Conservation (phyloP, 1,140 invertebrate genomes). For the Cyclina sinensis region DNA sequence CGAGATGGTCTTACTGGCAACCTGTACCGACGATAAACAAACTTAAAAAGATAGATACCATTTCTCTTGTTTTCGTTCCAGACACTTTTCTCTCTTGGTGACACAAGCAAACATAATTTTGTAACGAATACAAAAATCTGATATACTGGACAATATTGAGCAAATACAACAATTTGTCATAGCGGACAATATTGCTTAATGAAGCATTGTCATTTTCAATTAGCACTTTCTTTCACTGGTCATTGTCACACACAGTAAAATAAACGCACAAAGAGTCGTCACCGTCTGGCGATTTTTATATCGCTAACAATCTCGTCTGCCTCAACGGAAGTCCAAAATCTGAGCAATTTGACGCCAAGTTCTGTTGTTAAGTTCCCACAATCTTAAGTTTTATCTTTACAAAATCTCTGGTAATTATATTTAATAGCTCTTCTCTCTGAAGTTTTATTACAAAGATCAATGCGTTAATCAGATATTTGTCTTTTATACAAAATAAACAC, state of each 20-base stretch:
- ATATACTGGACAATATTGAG: too few relatives aligned
- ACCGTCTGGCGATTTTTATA: slow-evolving; percentile 26
- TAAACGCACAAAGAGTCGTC: neutral
- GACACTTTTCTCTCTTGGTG: too few relatives aligned
- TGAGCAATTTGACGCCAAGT: slow-evolving; percentile 27
- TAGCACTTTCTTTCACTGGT: slow-evolving; percentile 20
- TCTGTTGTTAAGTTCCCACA: neutral
- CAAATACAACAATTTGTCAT: too few relatives aligned
- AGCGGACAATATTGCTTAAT: slow-evolving; percentile 33
- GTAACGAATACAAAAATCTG: neutral
- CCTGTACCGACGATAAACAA: too few relatives aligned
- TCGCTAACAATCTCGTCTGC: neutral
- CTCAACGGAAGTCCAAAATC: neutral
- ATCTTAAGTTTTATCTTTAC: neutral
- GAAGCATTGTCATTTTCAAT: neutral
- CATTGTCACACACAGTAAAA: neutral
- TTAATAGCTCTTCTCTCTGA: slow-evolving; percentile 13
- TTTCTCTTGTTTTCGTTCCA: too few relatives aligned
- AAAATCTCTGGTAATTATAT: slow-evolving; percentile 16
- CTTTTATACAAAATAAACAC: neutral
- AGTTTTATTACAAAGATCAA: slow-evolving; percentile 21
- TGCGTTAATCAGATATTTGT: neutral
- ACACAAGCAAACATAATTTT: neutral
- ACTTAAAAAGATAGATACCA: too few relatives aligned
- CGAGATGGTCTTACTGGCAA: too few relatives aligned